These are phyloP conservation scores for Anguilla rostrata DNA, from an alignment of 2,113 vertebrate species.

Conservation along the genomic window DNA sequence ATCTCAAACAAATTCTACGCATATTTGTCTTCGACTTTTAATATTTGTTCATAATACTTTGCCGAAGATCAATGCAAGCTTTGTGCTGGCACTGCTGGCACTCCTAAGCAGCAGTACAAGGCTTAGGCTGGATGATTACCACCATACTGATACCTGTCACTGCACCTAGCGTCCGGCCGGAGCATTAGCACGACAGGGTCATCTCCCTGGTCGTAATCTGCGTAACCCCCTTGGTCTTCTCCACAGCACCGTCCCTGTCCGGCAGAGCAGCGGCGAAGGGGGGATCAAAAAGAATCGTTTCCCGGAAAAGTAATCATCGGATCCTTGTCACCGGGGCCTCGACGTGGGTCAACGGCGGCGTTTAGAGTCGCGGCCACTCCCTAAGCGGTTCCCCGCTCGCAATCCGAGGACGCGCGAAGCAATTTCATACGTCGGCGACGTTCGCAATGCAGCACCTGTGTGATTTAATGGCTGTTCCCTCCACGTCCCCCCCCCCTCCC, in stretches of 20 bases:
- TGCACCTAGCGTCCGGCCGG: constrained; percentile 22
- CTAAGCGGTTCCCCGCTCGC: constrained; percentile 76
- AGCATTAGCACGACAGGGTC: neutral
- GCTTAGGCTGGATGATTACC: too few species aligned
- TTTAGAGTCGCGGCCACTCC: constrained; percentile 60
- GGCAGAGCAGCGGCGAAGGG: neutral
- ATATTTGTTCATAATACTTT: too few species aligned
- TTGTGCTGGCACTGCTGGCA: too few species aligned
- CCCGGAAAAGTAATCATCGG: constrained; percentile 66
- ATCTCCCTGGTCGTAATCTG: neutral
- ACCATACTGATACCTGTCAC: constrained; percentile 18
- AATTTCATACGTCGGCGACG: constrained; percentile 72
- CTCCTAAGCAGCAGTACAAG: too few species aligned
- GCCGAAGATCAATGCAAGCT: too few species aligned
- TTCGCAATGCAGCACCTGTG: constrained; percentile 57
- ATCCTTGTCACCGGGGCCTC: constrained; percentile 56
- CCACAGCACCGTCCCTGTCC: neutral
- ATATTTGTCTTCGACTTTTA: too few species aligned
- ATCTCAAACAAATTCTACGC: too few species aligned
- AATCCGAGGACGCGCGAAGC: constrained; percentile 68
- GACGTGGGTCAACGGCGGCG: constrained; percentile 71
- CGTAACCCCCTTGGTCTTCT: neutral
- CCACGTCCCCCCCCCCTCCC: constrained; percentile 33
- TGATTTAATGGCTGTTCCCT: constrained; percentile 56
- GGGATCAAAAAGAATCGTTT: constrained; percentile 54